Base-by-base conservation (phyloP, 2,113 vertebrate genomes). In the Xiphophorus hellerii region DNA sequence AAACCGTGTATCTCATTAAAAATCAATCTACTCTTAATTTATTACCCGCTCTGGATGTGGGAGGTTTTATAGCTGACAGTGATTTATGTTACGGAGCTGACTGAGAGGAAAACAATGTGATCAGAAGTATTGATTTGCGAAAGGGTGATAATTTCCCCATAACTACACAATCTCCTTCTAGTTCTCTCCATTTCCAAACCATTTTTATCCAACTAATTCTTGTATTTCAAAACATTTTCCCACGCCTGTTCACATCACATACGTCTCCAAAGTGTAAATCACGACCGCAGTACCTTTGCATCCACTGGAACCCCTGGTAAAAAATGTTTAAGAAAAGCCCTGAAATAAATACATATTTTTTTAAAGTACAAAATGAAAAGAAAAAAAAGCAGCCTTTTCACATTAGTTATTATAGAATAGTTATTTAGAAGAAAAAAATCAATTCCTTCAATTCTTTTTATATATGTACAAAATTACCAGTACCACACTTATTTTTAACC, bases 31-130 rank as follows among this genome's bases (percentile, higher is more conserved):
- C 44, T 17, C 66, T 74, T 37, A 37, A 37, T 11, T 37, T 37
- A 58, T 78, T 74, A 13, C 44, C 60, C 69, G 35, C 22, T 62
- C 62, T 70, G 66, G 5, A 28, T 78, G 63, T 51, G 27, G n/a
- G 62, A 5, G 6, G 28, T 63, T 37, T 72, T 39, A 68, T 0
- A 74, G 29, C 27, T 63, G 37, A 81, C 27, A 63, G 66, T 77
- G 73, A 37, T 37, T 37, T 37, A 2, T 11, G 35, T 11, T 37
- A 74, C 30, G 15, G 3, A 74, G 29, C 29, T 66, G 31, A 81
- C 27, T 61, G 66, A 73, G 73, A 77, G 29, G 73, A 60, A 90
- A 89, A 86, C 69, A 82, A 86, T 76, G 71, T 62, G 74, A 78
- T 80, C 78, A 80, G 72, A 17, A 83, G 73, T 28, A 84, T 14